A percentile compares a stretch with the other conserved stretches of the same genome.
Conservation (phyloP, 2,888 invertebrate genomes). For the Magallana nippona region DNA sequence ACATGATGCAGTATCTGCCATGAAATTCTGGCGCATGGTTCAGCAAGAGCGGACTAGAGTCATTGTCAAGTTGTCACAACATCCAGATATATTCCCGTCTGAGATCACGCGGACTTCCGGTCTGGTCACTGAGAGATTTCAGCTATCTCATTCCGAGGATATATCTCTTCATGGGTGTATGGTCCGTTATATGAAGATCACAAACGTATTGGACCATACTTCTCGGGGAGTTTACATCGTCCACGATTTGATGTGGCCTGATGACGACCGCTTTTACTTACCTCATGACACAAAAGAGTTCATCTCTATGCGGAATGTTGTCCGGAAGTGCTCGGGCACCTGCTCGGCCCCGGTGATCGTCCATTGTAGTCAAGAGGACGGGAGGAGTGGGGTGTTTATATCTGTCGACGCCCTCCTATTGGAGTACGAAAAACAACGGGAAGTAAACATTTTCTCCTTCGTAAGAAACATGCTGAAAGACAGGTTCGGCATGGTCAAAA, state of each 20-base stretch:
- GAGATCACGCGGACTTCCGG: background rate
- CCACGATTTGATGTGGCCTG: background rate
- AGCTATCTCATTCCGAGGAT: slow-evolving; percentile 1
- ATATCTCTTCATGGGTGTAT: background rate
- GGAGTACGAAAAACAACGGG: slow-evolving; percentile 9
- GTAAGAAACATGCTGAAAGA: slow-evolving; percentile 21
- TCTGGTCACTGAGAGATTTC: background rate
- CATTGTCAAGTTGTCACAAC: slow-evolving; percentile 20
- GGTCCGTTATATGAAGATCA: background rate
- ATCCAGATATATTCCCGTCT: background rate
- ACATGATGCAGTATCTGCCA: background rate
- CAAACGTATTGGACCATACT: background rate
- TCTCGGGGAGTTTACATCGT: background rate
- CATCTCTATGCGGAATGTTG: background rate
- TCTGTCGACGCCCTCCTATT: background rate
- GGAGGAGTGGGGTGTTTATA: slow-evolving; percentile 4
- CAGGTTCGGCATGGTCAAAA: slow-evolving; percentile 3
- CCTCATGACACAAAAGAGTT: slow-evolving; percentile 16
- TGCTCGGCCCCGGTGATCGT: background rate
- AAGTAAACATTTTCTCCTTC: slow-evolving; percentile 7
- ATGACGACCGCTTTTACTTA: slow-evolving; percentile 10
- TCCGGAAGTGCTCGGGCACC: slow-evolving; percentile 15
- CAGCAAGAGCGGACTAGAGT: slow-evolving; percentile 2
- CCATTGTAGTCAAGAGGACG: background rate
- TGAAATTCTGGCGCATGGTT: slow-evolving; percentile 26